Conservation (phyloP, 1,140 invertebrate genomes). For the Drosophila triauraria region DNA sequence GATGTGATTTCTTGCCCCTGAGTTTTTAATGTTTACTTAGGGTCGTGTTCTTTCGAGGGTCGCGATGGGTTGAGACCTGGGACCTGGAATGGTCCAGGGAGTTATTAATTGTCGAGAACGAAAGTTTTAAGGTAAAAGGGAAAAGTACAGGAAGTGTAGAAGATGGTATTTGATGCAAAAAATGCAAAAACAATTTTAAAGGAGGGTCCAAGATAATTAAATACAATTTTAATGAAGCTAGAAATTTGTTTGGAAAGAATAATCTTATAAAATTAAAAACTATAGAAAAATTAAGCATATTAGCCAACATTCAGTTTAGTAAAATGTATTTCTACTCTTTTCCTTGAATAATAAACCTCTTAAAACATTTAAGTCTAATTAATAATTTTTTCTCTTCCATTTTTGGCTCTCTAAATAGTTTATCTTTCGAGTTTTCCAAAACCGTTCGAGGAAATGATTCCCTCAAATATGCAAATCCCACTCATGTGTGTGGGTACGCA, state of each 20-base stretch:
- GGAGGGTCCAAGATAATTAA: slow-evolving; percentile 7
- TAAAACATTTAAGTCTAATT: not conserved
- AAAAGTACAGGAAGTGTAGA: not conserved
- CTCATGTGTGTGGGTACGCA: slow-evolving; percentile 43
- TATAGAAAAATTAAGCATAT: too few relatives aligned
- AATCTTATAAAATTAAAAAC: too few relatives aligned
- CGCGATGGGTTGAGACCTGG: slow-evolving; percentile 29
- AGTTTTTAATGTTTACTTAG: slow-evolving; percentile 65
- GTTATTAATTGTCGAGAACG: slow-evolving; percentile 45
- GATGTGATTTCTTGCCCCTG: slow-evolving; percentile 36
- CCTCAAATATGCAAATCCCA: slow-evolving; percentile 54
- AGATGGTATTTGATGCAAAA: not conserved
- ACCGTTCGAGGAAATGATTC: slow-evolving; percentile 21
- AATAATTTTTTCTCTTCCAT: not conserved
- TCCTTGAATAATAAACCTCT: not conserved
- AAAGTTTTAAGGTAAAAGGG: slow-evolving; percentile 33
- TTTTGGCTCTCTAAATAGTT: slow-evolving; percentile 27
- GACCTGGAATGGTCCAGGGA: slow-evolving; percentile 32
- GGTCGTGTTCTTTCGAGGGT: slow-evolving; percentile 33
- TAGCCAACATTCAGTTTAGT: too few relatives aligned
- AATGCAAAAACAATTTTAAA: not conserved
- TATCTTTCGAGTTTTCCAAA: slow-evolving; percentile 16
- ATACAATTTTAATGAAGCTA: slow-evolving; percentile 21
- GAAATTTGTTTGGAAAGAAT: not conserved
- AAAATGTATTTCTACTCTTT: not conserved